A percentile compares a stretch with the other conserved stretches of the same genome.
Conservation (phyloP, 2,113 vertebrate genomes). For the Petrocephalus zakoni region DNA sequence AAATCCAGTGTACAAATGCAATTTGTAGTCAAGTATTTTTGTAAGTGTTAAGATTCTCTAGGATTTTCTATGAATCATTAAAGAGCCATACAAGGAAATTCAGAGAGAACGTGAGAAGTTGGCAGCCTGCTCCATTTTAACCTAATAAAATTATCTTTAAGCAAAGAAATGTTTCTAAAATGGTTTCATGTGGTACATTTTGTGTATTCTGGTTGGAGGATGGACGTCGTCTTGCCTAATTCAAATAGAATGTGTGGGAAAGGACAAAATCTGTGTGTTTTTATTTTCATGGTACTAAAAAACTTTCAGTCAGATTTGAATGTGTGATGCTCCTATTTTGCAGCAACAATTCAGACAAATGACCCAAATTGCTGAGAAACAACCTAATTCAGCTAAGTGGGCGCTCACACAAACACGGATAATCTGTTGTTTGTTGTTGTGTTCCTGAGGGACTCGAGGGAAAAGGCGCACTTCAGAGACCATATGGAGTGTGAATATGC, state of each 20-base stretch:
- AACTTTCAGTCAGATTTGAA: neutral
- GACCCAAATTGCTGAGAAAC: neutral
- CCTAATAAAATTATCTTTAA: constrained; percentile 5
- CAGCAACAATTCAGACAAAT: neutral
- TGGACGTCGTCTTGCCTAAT: neutral
- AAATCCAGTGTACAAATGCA: neutral
- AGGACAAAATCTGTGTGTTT: neutral
- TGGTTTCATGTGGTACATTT: neutral
- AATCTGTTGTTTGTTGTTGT: neutral
- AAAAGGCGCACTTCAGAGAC: neutral
- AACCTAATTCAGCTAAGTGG: neutral
- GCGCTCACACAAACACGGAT: neutral
- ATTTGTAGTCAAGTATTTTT: neutral
- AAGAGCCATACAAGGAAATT: neutral
- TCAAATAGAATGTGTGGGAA: neutral
- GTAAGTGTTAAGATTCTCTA: neutral
- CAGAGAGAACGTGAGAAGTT: neutral
- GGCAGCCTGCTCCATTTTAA: neutral
- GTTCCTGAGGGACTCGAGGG: neutral
- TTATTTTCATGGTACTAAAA: neutral
- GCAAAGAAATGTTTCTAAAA: neutral
- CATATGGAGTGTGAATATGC: neutral
- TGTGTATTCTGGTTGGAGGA: neutral
- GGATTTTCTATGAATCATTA: neutral
- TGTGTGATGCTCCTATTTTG: neutral